Base-by-base conservation (phyloP, 2,888 invertebrate species). In the Mesochorus sp. region DNA sequence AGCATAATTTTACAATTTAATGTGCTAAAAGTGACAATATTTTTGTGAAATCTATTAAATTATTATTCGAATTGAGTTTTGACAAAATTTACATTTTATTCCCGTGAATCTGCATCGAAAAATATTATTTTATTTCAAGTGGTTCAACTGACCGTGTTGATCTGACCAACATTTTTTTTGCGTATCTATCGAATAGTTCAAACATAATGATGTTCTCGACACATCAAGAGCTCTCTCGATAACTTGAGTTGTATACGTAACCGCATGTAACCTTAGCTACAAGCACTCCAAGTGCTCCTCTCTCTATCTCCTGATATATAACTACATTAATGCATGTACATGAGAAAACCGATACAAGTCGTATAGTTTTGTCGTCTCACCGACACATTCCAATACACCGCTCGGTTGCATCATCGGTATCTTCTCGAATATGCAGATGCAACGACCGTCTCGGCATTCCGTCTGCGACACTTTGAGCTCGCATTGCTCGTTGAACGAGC, bases 401-500 rank as follows among this genome's bases (percentile, higher is more conserved):
- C 96, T 95, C 74, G 94, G 92, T 83, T 94, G 93, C 85, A 94
- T 91, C 80, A 95, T 92, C 21, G 96, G 94, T 53, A 94, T 93
- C 94, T 95, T 95, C 88, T 97, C 96, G 92, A 95, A 97, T 84
- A 94, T 94, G 91, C 97, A 97, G 61, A 93, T 93, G 91, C 97
- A 97, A 2, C 95, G 92, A 24, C 95, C 94, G 90, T 96, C 96
- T 76, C 95, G 93, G 91, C 97, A 97, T 91, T 95, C 96, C 28
- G 96, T 96, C 92, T 95, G 94, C 85, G 93, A 93, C 82, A 94
- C 94, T 83, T 93, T 92, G 79, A 93, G 93, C 89, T 97, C 96
- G 92, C 97, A 97, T 92, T 97, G 96, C 89, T 96, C 96, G 91
- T 94, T 94, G 92, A 97, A 97, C 89, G 93, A 94, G 88, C 97